Evolutionary conservation across 2,888 invertebrate genomes (phyloP).

Genomic region (Steromphala cineraria): DNA sequence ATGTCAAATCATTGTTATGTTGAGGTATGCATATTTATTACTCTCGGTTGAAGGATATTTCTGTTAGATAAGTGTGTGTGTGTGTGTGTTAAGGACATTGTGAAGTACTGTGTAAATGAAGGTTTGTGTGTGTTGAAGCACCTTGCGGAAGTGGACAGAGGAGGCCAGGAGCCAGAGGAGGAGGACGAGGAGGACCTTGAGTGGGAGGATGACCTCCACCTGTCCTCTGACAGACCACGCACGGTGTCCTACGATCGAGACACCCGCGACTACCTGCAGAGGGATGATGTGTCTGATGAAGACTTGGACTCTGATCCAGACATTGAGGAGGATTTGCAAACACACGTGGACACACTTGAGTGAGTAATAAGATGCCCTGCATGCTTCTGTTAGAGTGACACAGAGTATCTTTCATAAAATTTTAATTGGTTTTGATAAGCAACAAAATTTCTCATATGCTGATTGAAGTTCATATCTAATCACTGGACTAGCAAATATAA

Average conservation of each 20-base stretch:
- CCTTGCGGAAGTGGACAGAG: slow-evolving; percentile 57
- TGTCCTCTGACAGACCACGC: slow-evolving; percentile 32
- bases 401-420: too few species aligned
- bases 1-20: too few species aligned
- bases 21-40: too few species aligned
- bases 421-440: too few species aligned
- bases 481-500: too few species aligned
- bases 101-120: too few species aligned
- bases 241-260: slow-evolving; percentile 51
- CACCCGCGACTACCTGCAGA: slow-evolving; percentile 50
- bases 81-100: too few species aligned
- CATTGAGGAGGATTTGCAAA: slow-evolving; percentile 37
- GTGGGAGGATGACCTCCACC: slow-evolving; percentile 36
- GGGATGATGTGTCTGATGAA: slow-evolving; percentile 50
- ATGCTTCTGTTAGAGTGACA: too few species aligned
- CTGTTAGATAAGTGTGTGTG: too few species aligned
- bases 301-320: slow-evolving; percentile 50
- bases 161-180: slow-evolving; percentile 48
- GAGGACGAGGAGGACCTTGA: slow-evolving; percentile 44
- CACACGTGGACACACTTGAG: slow-evolving; percentile 70
- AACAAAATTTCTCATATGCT: too few species aligned
- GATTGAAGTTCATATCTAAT: too few species aligned
- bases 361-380: neutral
- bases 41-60: too few species aligned
- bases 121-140: slow-evolving; percentile 34